A percentile compares a stretch with the other conserved stretches of the same genome.
phyloP scores from a whole-genome alignment of 2,888 invertebrate genomes.

The Agapetus fuscipes region DNA sequence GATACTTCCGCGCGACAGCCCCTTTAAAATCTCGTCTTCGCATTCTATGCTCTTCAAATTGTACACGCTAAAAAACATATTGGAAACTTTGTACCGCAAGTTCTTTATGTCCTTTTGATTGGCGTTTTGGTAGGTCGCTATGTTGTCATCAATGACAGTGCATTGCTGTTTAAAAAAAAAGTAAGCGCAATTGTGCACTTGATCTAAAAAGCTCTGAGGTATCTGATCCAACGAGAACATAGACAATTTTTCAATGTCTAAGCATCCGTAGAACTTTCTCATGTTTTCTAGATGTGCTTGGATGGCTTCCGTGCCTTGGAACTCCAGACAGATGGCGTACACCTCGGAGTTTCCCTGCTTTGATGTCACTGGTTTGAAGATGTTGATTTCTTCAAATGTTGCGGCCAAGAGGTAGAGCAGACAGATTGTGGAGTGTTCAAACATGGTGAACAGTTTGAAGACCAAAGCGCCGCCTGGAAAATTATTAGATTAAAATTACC shows the following conservation, averaged over 20 bases:
- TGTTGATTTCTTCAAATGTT: constrained; percentile 59
- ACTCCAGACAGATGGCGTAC: constrained; percentile 68
- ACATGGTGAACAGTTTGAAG: constrained; percentile 84
- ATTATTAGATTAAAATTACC: too few relatives aligned
- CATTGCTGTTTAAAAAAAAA: constrained; percentile 61
- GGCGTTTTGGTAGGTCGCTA: constrained; percentile 44
- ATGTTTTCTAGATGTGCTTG: constrained; percentile 37
- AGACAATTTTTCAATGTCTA: constrained; percentile 31
- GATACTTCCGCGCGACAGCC: constrained; percentile 35
- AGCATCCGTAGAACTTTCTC: constrained; percentile 37
- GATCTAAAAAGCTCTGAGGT: constrained; percentile 52
- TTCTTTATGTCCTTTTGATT: too few relatives aligned
- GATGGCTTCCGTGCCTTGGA: constrained; percentile 38
- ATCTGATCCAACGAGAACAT: constrained; percentile 53
- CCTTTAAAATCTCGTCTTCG: constrained; percentile 42
- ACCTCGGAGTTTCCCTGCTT: constrained; percentile 92
- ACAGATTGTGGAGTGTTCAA: constrained; percentile 71
- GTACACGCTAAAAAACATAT: too few relatives aligned
- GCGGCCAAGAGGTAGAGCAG: constrained; percentile 71
- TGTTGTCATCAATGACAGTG: constrained; percentile 56
- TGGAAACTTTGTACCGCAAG: too few relatives aligned
- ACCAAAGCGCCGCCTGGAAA: constrained; percentile 65
- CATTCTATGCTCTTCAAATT: too few relatives aligned
- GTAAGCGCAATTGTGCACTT: constrained; percentile 53
- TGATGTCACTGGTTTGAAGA: constrained; percentile 87